Evolutionary conservation across 2,888 invertebrate genomes (phyloP).

Genomic region (Cosmia trapezina): DNA sequence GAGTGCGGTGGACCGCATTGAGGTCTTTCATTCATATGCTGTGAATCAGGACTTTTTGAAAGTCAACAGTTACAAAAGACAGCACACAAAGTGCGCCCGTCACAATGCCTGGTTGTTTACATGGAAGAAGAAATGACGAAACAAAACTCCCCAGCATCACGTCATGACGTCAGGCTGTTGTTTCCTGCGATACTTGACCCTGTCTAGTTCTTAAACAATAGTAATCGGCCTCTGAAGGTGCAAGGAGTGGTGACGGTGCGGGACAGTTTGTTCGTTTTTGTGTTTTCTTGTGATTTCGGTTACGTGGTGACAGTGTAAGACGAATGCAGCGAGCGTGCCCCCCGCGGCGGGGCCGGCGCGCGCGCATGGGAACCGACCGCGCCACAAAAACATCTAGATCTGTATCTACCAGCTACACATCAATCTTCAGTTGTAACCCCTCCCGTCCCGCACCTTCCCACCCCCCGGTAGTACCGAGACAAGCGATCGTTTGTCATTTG

Average conservation of each 20-base stretch:
- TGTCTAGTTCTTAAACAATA: not conserved
- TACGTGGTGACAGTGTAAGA: conserved; percentile 83
- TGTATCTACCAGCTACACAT: conserved; percentile 79
- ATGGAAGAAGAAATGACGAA: not conserved
- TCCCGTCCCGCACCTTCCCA: conserved; percentile 30
- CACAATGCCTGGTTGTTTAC: too few relatives aligned
- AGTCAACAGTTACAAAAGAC: not conserved
- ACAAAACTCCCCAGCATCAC: not conserved
- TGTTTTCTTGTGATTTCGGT: conserved; percentile 52
- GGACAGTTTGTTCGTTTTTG: conserved; percentile 27
- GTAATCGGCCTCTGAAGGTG: not conserved
- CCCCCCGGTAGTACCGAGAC: conserved; percentile 44
- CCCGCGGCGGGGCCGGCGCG: conserved; percentile 71
- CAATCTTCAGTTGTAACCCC: conserved; percentile 73
- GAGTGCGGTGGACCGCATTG: too few relatives aligned
- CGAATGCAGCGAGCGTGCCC: conserved; percentile 72
- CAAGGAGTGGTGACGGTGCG: not conserved
- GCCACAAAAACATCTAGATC: conserved; percentile 75
- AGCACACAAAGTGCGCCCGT: too few relatives aligned
- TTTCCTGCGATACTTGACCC: not conserved
- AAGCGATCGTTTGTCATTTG: conserved; percentile 73
- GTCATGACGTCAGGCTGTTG: not conserved
- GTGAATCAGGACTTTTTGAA: not conserved
- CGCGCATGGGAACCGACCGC: conserved; percentile 61
- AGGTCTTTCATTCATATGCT: not conserved